Conservation (phyloP, 2,888 invertebrate species). For the Zele albiditarsus region DNA sequence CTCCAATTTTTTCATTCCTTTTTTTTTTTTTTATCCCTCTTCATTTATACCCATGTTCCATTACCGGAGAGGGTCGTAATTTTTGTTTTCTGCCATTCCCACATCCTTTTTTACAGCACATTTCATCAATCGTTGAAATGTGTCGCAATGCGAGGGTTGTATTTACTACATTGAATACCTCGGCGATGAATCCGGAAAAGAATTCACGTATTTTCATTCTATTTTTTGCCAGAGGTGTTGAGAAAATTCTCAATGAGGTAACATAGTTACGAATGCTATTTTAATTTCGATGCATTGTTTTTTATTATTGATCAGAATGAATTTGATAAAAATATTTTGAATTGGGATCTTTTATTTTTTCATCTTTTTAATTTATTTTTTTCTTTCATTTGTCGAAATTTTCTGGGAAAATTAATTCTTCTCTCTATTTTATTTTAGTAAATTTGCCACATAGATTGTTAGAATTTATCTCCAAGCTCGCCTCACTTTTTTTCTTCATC, state of each 20-base stretch:
- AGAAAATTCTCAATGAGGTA: background rate
- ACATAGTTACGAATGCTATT: background rate
- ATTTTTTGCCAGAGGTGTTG: background rate
- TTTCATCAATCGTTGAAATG: background rate
- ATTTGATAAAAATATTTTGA: background rate
- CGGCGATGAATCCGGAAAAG: background rate
- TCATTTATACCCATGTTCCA: slow-evolving; percentile 15
- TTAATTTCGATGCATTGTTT: background rate
- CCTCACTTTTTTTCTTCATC: background rate
- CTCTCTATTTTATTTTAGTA: background rate
- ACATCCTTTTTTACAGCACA: background rate
- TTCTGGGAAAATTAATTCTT: background rate
- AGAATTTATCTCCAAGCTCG: background rate
- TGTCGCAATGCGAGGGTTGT: background rate
- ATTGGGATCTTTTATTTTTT: background rate
- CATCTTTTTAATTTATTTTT: background rate
- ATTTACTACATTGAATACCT: background rate
- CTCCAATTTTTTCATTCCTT: background rate
- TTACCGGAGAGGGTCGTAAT: background rate
- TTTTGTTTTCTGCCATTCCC: background rate
- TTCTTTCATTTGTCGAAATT: background rate
- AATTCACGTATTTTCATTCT: background rate
- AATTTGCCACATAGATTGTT: background rate
- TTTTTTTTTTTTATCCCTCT: slow-evolving; percentile 40
- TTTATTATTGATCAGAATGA: background rate